phyloP scores from a whole-genome alignment of 2,888 invertebrate species.

The Podabrus alpinus region DNA sequence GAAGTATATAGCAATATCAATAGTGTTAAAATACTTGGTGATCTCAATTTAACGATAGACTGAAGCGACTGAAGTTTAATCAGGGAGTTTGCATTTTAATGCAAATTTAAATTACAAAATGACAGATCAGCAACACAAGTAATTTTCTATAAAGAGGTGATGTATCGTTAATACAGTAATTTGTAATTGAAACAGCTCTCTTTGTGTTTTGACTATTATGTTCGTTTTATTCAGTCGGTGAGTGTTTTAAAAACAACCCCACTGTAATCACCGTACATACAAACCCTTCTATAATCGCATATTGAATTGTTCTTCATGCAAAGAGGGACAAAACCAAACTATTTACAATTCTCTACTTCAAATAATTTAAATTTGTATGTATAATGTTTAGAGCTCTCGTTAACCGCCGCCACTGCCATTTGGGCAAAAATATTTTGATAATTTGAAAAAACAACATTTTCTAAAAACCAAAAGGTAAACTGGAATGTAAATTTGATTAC shows the following conservation, averaged over 20 bases:
- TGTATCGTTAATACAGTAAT: constrained; percentile 48
- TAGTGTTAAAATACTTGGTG: neutral
- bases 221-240: constrained; percentile 28
- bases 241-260: constrained; percentile 49
- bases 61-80: neutral
- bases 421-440: neutral
- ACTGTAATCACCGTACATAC: constrained; percentile 45
- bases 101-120: constrained; percentile 27
- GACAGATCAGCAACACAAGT: constrained; percentile 20
- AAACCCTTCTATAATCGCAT: constrained; percentile 52
- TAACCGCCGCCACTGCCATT: neutral
- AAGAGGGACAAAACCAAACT: constrained; percentile 47
- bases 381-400: constrained; percentile 15
- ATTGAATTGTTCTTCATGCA: constrained; percentile 52
- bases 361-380: constrained; percentile 29
- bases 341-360: constrained; percentile 44
- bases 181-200: constrained; percentile 51
- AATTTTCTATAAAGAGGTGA: constrained; percentile 38
- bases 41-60: neutral
- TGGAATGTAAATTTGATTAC: constrained; percentile 16
- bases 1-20: neutral
- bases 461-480: neutral
- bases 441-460: constrained; percentile 14
- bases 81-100: constrained; percentile 15
- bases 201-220: constrained; percentile 40